Conservation (phyloP, 1,140 invertebrate genomes). For the Zaprionus gabonicus region DNA sequence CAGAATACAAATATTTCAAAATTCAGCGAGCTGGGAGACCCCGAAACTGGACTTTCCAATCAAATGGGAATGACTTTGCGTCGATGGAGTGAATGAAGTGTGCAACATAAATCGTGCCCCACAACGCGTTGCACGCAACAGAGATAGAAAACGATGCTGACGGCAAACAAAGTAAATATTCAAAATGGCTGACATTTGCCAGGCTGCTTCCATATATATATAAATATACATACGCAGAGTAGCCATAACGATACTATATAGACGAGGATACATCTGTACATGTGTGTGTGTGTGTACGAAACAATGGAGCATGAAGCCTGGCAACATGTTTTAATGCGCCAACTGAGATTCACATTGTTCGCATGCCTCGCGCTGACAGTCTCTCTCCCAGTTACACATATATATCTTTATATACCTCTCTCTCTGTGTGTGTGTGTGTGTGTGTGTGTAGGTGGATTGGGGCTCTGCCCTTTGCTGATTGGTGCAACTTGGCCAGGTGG, state of each 20-base stretch:
- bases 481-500: slow-evolving; percentile 59
- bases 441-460: slow-evolving; percentile 1
- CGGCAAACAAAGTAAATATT: slow-evolving; percentile 66
- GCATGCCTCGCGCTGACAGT: slow-evolving; percentile 37
- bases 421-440: slow-evolving; percentile 11
- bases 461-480: slow-evolving; percentile 49
- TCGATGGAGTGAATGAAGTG: slow-evolving; percentile 32
- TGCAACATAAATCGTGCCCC: slow-evolving; percentile 49
- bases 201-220: slow-evolving; percentile 1
- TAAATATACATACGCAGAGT: background rate
- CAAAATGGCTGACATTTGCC: slow-evolving; percentile 78
- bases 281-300: slow-evolving; percentile 25
- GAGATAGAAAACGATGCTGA: slow-evolving; percentile 39
- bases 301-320: slow-evolving; percentile 62
- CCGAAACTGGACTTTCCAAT: slow-evolving; percentile 16
- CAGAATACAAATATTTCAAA: slow-evolving; percentile 28
- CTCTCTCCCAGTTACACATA: background rate
- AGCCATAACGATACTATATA: slow-evolving; percentile 8
- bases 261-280: slow-evolving; percentile 7
- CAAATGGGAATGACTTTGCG: slow-evolving; percentile 20
- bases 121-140: background rate
- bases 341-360: slow-evolving; percentile 69
- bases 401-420: slow-evolving; percentile 6
- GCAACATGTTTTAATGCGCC: slow-evolving; percentile 76
- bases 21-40: background rate